Evolutionary conservation across 2,888 invertebrate genomes (phyloP).

Genomic region (Nowickia ferox): DNA sequence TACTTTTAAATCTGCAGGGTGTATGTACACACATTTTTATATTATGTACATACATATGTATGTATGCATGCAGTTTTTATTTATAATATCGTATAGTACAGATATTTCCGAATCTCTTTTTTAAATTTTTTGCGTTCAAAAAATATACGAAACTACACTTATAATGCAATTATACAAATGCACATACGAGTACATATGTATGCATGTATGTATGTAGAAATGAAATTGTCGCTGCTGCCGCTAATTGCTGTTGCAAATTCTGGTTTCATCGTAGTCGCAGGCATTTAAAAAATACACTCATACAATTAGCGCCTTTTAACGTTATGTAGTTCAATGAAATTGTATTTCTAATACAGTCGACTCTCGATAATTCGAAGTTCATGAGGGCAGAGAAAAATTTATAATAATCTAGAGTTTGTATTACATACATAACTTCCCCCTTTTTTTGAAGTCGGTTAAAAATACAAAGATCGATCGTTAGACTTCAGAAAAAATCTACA

Average conservation of each 20-base stretch:
- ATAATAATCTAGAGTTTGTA: too few relatives aligned
- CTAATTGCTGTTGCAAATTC: conserved; percentile 10
- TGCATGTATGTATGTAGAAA: background rate
- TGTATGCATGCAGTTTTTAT: too few relatives aligned
- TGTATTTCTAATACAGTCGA: conserved; percentile 45
- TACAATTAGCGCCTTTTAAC: conserved; percentile 65
- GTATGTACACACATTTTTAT: background rate
- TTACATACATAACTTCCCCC: too few relatives aligned
- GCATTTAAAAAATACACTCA: conserved; percentile 6
- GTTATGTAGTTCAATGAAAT: conserved; percentile 68
- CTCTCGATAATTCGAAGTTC: too few relatives aligned
- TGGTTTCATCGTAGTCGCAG: conserved; percentile 3
- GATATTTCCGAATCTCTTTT: conserved; percentile 10
- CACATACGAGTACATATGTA: background rate
- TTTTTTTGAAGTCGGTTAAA: too few relatives aligned
- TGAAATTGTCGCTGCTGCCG: conserved; percentile 14
- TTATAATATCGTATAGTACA: background rate
- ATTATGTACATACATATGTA: too few relatives aligned
- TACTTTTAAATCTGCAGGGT: too few relatives aligned
- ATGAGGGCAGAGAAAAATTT: too few relatives aligned
- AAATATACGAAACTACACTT: background rate
- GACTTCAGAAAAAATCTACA: too few relatives aligned
- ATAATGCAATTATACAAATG: too few relatives aligned
- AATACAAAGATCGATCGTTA: too few relatives aligned
- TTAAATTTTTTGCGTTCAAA: conserved; percentile 24